Conservation (phyloP, 2,113 vertebrate genomes). For the Urocolius indicus region DNA sequence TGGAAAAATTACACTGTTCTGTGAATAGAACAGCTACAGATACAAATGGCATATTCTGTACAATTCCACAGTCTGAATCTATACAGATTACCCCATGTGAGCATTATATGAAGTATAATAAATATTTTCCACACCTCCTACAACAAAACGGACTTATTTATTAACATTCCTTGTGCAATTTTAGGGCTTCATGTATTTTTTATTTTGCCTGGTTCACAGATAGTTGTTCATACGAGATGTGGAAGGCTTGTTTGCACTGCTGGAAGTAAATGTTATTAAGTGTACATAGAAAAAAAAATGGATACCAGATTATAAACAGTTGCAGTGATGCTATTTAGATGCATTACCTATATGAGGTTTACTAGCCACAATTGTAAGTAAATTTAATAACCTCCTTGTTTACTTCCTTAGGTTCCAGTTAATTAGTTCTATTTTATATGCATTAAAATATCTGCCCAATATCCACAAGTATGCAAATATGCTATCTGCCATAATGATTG, state of each 20-base stretch:
- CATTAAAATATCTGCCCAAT: conserved; percentile 9
- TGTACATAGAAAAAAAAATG: not conserved
- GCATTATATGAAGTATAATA: not conserved
- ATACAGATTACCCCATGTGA: conserved; percentile 6
- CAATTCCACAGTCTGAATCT: not conserved
- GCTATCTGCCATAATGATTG: not conserved
- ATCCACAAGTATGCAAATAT: not conserved
- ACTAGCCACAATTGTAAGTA: not conserved
- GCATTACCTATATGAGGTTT: not conserved
- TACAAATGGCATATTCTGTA: not conserved
- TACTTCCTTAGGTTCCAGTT: conserved; percentile 12
- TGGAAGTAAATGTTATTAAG: conserved; percentile 3
- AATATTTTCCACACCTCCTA: not conserved
- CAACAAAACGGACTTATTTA: conserved; percentile 12
- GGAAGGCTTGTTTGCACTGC: not conserved
- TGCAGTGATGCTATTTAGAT: not conserved
- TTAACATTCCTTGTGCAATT: conserved; percentile 16
- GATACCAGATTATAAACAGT: not conserved
- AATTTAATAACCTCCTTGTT: conserved; percentile 40
- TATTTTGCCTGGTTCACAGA: conserved; percentile 3
- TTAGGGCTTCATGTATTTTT: conserved; percentile 14
- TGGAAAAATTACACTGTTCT: conserved; percentile 26
- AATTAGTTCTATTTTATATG: conserved; percentile 18
- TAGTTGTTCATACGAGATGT: not conserved
- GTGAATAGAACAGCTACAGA: conserved; percentile 8